phyloP scores from a whole-genome alignment of 2,113 vertebrate genomes.

The Grammomys surdaster region DNA sequence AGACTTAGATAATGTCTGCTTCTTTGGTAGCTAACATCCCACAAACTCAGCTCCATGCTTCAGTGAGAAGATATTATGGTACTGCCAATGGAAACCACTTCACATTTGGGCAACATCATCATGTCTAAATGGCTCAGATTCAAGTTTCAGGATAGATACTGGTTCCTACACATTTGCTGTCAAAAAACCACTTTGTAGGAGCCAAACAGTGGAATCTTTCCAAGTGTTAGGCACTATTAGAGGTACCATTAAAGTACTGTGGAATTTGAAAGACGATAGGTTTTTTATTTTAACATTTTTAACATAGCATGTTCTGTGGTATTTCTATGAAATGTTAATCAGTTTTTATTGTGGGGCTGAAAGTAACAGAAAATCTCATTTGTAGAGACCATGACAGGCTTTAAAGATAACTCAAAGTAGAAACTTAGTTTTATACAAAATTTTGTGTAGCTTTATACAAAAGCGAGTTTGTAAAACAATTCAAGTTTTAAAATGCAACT shows the following conservation, averaged over 20 bases:
- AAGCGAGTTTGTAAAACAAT: slow-evolving; percentile 44
- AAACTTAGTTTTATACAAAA: slow-evolving; percentile 51
- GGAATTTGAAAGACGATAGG: slow-evolving; percentile 71
- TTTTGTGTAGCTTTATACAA: slow-evolving; percentile 1
- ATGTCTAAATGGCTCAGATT: slow-evolving; percentile 76
- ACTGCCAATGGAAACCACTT: slow-evolving; percentile 82
- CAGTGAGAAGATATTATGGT: slow-evolving; percentile 77
- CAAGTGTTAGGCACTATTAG: slow-evolving; percentile 81
- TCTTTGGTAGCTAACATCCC: slow-evolving; percentile 75
- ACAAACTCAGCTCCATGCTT: slow-evolving; percentile 69
- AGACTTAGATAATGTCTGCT: slow-evolving; percentile 80
- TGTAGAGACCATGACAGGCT: slow-evolving; percentile 38
- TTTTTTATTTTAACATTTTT: slow-evolving; percentile 49
- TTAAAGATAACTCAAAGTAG: slow-evolving; percentile 44
- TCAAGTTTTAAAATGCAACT: slow-evolving; percentile 51
- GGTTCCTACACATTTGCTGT: slow-evolving; percentile 81
- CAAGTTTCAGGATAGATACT: slow-evolving; percentile 54
- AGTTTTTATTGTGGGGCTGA: not conserved
- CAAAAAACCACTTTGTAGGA: slow-evolving; percentile 76
- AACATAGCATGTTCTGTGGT: slow-evolving; percentile 4
- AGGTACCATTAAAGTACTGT: slow-evolving; percentile 77
- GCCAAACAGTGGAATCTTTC: slow-evolving; percentile 76
- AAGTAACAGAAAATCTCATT: slow-evolving; percentile 3
- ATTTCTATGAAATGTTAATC: slow-evolving; percentile 56
- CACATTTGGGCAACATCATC: slow-evolving; percentile 77